Evolutionary conservation across 2,113 vertebrate genomes (phyloP), one percentile per base, ranked within the genome.

Genomic region (Xenopus laevis): DNA sequence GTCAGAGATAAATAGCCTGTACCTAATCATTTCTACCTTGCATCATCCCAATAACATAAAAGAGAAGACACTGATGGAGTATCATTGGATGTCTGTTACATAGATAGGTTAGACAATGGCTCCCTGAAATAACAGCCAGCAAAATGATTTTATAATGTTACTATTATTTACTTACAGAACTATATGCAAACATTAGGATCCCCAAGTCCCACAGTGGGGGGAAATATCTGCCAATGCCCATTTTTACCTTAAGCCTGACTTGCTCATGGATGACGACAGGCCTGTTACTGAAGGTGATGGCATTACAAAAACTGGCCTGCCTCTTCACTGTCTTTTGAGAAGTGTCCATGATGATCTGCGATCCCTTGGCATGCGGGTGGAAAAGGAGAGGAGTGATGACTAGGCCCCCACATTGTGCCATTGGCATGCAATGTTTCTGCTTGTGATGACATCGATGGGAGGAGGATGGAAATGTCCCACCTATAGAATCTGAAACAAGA

Each of bases 231-330:
- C 15, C 15, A 16, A 13, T 50, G 47, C 86, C 85, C 77, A 46
- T 17, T 40, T 27, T 77, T 81, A 98, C 96, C 95, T 98, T 98
- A 81, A 99, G 92, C 78, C 95, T 93, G 80, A 99, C 92, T 89
- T 98, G 96, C 79, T 99, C 97, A 0, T 98, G 97, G 78, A 96
- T 89, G 18, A 94, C 87, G 3, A 96, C 88, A 0, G 96, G 94
- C 55, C 97, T 83, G 91, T 98, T 95, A 79, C 91, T 95, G 92
- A 99, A 99, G 79, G 97, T 98, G 81, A 98, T 98, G 82, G 95
- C 96, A 0, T 99, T 98, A 89, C 97, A 99, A 90, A 99, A 99
- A 68, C 96, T 98, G 78, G 94, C 94, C 87, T 97, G 96, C 80
- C 97, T 92, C 89, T 97, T 98, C 72, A 96, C 97, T 0, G 86